These are phyloP conservation scores for Muraenolepis orangiensis DNA, from an alignment of 2,797 vertebrate genomes.

Conservation along the genomic window DNA sequence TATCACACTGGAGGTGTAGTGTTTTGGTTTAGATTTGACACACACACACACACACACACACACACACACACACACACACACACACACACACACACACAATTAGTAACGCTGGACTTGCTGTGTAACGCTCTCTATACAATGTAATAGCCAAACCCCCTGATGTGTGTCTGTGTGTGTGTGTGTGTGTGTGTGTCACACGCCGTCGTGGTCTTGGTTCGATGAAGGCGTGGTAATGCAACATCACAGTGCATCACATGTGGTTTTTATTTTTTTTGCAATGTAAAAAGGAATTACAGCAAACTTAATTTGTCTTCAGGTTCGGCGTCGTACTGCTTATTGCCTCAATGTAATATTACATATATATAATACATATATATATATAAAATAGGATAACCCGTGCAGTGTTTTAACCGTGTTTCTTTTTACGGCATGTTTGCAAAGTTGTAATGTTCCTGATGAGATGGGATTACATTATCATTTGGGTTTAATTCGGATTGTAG, in stretches of 20 bases:
- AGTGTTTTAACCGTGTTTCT: conserved; percentile 24
- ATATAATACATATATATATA: conserved; percentile 11
- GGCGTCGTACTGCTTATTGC: conserved; percentile 31
- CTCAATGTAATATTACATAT: conserved; percentile 48
- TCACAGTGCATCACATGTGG: neutral
- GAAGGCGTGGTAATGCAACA: neutral
- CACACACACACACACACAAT: neutral
- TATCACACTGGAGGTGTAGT: neutral
- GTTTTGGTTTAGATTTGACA: neutral
- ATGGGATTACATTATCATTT: no score
- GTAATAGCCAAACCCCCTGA: neutral
- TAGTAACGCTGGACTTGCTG: neutral
- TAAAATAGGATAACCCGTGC: conserved; percentile 29
- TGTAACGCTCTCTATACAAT: neutral
- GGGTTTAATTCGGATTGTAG: no score
- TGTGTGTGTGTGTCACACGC: neutral
- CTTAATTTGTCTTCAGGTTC: conserved; percentile 22
- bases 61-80: neutral
- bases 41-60: neutral
- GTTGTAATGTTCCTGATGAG: conserved; percentile 3
- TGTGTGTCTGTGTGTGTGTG: no score
- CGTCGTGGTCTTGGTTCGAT: neutral
- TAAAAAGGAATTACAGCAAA: conserved; percentile 5
- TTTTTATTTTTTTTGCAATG: neutral
- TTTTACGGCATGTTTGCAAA: neutral